phyloP scores from a whole-genome alignment of 2,888 invertebrate genomes.

The Drepana falcataria region DNA sequence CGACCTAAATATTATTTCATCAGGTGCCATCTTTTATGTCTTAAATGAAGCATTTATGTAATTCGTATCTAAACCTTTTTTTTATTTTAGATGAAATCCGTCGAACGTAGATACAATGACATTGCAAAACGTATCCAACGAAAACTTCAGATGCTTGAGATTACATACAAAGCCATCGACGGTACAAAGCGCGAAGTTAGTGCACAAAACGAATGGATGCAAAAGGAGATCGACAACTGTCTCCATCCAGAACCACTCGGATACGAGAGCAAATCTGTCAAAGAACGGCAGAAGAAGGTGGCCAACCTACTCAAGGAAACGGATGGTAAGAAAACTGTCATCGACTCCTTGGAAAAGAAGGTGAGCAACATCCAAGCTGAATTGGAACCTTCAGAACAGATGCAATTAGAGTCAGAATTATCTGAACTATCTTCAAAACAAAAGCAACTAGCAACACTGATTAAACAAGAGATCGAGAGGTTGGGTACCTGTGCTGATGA shows the following conservation, averaged over 20 bases:
- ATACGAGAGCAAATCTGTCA: slow-evolving; percentile 87
- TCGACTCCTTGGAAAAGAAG: slow-evolving; percentile 90
- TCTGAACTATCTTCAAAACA: slow-evolving; percentile 86
- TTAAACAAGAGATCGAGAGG: slow-evolving; percentile 86
- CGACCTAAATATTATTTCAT: too few species aligned
- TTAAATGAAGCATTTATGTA: neutral
- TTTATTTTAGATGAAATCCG: slow-evolving; percentile 82
- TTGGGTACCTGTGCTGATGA: slow-evolving; percentile 84
- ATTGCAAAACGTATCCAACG: slow-evolving; percentile 90
- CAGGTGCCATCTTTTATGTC: too few species aligned
- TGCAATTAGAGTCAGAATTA: slow-evolving; percentile 85
- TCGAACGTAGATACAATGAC: slow-evolving; percentile 91
- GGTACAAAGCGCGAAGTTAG: slow-evolving; percentile 89
- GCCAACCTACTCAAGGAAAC: slow-evolving; percentile 89
- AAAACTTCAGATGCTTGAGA: slow-evolving; percentile 89
- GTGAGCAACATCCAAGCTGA: slow-evolving; percentile 91
- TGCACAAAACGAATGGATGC: slow-evolving; percentile 88
- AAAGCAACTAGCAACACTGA: slow-evolving; percentile 82
- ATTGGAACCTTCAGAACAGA: slow-evolving; percentile 90
- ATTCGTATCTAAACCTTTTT: slow-evolving; percentile 4
- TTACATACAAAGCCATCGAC: slow-evolving; percentile 90
- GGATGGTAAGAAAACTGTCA: slow-evolving; percentile 88
- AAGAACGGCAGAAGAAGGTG: slow-evolving; percentile 84
- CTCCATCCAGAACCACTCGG: slow-evolving; percentile 84
- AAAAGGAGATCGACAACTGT: slow-evolving; percentile 83